Evolutionary conservation across 2,888 invertebrate species (phyloP).

Genomic region (Heterodera filipjevi): DNA sequence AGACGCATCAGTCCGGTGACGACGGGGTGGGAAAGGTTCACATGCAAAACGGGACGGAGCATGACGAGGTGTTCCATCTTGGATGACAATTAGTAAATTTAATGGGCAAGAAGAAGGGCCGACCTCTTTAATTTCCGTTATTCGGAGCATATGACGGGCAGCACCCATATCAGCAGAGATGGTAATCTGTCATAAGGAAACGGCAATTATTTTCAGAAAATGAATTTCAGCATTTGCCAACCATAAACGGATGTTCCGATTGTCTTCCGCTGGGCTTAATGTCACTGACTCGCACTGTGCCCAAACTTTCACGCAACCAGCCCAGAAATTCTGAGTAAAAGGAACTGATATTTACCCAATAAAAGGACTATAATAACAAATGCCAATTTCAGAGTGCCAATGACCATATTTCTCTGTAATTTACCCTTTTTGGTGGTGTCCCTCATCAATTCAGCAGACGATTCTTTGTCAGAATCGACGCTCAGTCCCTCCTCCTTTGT

Average conservation of each 20-base stretch:
- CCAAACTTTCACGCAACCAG: constrained; percentile 79
- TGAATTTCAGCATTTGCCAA: not conserved
- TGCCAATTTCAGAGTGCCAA: not conserved
- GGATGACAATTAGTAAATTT: not conserved
- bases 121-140: constrained; percentile 68
- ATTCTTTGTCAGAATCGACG: constrained; percentile 58
- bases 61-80: constrained; percentile 77
- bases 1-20: constrained; percentile 84
- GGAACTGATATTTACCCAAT: not conserved
- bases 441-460: not conserved
- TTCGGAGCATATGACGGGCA: constrained; percentile 88
- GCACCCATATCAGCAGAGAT: constrained; percentile 87
- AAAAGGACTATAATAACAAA: not conserved
- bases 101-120: not conserved
- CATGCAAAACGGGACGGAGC: constrained; percentile 87
- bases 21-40: constrained; percentile 89
- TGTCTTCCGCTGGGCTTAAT: constrained; percentile 77
- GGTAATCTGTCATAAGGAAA: constrained; percentile 76
- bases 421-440: constrained; percentile 41
- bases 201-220: not conserved
- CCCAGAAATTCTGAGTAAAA: constrained; percentile 73
- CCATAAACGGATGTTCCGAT: constrained; percentile 86
- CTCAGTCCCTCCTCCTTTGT: constrained; percentile 69
- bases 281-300: constrained; percentile 69
- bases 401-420: constrained; percentile 21